A percentile compares a stretch with the other conserved stretches of the same genome.
These are phyloP conservation scores for Cervus canadensis DNA, from an alignment of 2,113 vertebrate genomes.

Conservation along the genomic window DNA sequence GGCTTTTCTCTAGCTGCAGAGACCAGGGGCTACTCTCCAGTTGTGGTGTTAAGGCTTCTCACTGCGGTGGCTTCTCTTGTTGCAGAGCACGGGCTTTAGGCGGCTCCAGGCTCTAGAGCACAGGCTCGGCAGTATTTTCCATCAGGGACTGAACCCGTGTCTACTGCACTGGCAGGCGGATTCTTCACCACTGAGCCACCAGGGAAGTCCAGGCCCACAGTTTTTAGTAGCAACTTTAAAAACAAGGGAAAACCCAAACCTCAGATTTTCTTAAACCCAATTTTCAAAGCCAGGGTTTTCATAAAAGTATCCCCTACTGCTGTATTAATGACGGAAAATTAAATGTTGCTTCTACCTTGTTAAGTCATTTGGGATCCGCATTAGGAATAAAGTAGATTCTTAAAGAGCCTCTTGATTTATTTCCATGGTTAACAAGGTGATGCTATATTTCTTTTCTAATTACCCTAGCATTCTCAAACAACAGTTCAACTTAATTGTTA, in stretches of 20 bases:
- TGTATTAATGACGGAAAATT: not conserved
- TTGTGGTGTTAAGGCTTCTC: not conserved
- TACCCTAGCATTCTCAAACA: conserved; percentile 10
- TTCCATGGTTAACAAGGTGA: not conserved
- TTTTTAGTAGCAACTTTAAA: not conserved
- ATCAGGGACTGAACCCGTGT: not conserved
- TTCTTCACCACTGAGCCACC: not conserved
- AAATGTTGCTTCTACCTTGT: not conserved
- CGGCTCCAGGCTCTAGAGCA: not conserved
- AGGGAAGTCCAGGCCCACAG: not conserved
- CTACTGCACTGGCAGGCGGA: not conserved
- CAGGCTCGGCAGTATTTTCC: not conserved
- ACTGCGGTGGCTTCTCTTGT: not conserved
- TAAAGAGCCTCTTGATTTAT: not conserved
- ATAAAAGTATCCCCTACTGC: not conserved
- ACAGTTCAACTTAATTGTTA: not conserved
- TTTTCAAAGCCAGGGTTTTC: conserved; percentile 15
- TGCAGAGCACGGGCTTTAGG: not conserved
- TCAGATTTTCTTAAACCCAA: not conserved
- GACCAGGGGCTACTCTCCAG: not conserved
- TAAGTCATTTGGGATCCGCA: not conserved
- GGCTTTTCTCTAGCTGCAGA: not conserved
- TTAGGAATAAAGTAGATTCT: not conserved
- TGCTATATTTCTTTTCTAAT: not conserved
- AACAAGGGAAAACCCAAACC: not conserved